Evolutionary conservation across 2,888 invertebrate species (phyloP).

Genomic region (Torymus tubicola): DNA sequence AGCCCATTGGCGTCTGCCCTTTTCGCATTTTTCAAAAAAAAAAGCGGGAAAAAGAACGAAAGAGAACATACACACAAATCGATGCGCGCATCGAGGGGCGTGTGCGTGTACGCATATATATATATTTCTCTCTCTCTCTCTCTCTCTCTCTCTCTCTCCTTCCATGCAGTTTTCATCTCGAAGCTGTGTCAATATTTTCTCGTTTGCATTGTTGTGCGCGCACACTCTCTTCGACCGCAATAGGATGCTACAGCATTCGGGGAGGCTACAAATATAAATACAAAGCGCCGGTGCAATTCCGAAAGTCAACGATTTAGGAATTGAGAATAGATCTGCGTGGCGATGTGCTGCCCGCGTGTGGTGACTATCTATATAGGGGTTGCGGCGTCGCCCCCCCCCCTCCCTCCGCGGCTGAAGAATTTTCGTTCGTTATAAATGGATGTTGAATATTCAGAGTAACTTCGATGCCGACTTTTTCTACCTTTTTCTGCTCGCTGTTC

Average conservation of each 20-base stretch:
- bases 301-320: slow-evolving; percentile 46
- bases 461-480: neutral
- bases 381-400: too few relatives aligned
- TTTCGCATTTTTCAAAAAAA: slow-evolving; percentile 48
- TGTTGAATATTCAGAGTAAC: slow-evolving; percentile 44
- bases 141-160: slow-evolving; percentile 27
- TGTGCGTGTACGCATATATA: neutral
- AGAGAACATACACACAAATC: neutral
- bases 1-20: slow-evolving; percentile 26
- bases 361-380: neutral
- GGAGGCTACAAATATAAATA: slow-evolving; percentile 51
- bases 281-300: slow-evolving; percentile 5
- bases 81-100: neutral
- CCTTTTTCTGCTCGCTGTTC: neutral
- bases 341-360: neutral
- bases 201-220: slow-evolving; percentile 61
- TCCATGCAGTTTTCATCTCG: slow-evolving; percentile 46
- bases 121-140: slow-evolving; percentile 31
- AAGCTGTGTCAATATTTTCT: slow-evolving; percentile 67
- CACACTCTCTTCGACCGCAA: slow-evolving; percentile 44
- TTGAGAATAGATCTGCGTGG: slow-evolving; percentile 33
- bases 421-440: slow-evolving; percentile 32
- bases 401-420: neutral
- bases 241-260: slow-evolving; percentile 1
- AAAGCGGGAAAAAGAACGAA: neutral